Base-by-base conservation (phyloP, 2,888 invertebrate species). In the Coelinius sp. region DNA sequence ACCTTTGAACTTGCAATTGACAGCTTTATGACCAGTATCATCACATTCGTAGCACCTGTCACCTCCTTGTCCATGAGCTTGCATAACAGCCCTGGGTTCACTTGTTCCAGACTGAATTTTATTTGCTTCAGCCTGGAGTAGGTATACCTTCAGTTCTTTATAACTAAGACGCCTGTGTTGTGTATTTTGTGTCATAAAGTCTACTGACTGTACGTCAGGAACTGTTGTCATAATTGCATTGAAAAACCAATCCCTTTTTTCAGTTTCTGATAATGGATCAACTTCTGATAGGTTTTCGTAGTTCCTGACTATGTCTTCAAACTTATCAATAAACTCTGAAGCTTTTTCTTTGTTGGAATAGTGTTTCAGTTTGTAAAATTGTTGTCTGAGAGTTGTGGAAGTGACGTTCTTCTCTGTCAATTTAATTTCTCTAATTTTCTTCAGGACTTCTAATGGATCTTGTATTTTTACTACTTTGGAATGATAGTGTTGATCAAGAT, bases 71-170 rank as follows among this genome's bases (percentile, higher is more conserved):
- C 27, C 12, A 17, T 20, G 7, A 64, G 31, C 24, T 27, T 44
- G n/a, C 24, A 27, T 31, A 14, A 7, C 20, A n/a, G 59, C 59
- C 27, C 20, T 31, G 3, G 24, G 10, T 14, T 14, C 64, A 46
- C 17, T 6, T 25, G 41, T 22, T 41, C 38, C 20, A n/a, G 35
- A 14, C 38, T 5, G 63, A 52, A 46, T 64, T 24, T 70, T 69
- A 41, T 77, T 77, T 14, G 75, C 73, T 69, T 73, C 75, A 66
- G 56, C 65, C 62, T 76, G 70, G n/a, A 75, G 52, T 44, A 76
- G 70, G 24, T 73, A 75, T 3, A 46, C 27, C 63, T 77, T 77
- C 31, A 72, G 35, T 46, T 72, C 53, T 38, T 75, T 73, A 66
- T 76, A 76, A 52, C 64, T 73, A 46, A 75, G 68, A 8, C 74